Evolutionary conservation across 2,113 vertebrate genomes (phyloP).

Genomic region (Climacteris rufus): DNA sequence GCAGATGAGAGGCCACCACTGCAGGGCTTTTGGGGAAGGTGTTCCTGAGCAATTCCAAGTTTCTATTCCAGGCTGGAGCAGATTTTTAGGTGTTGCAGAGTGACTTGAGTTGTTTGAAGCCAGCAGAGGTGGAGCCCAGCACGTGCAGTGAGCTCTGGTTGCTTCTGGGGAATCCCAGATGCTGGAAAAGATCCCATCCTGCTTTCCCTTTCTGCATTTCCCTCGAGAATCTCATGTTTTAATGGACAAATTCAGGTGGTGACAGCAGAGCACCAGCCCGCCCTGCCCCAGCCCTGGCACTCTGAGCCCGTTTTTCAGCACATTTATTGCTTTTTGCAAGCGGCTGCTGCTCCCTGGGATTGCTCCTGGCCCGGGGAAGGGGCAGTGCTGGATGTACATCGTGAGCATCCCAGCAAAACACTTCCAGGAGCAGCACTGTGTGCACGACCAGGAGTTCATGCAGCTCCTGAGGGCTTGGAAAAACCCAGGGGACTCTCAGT

Average conservation of each 20-base stretch:
- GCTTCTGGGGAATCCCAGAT: not conserved
- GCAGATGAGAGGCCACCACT: accelerated
- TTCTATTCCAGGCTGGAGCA: not conserved
- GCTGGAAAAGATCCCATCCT: not conserved
- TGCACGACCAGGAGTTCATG: not conserved
- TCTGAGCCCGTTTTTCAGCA: accelerated
- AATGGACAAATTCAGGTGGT: not conserved
- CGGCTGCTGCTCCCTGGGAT: not conserved
- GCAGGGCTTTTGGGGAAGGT: not conserved
- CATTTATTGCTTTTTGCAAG: not conserved
- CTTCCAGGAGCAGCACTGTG: too few species aligned
- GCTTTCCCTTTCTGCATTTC: not conserved
- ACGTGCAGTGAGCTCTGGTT: not conserved
- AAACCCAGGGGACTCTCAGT: accelerated
- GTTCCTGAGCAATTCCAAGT: not conserved
- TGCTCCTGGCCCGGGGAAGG: not conserved
- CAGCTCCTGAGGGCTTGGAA: not conserved
- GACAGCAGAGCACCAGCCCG: not conserved
- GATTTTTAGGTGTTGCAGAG: not conserved
- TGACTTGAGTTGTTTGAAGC: not conserved
- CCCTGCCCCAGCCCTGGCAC: not conserved
- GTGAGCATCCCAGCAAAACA: accelerated
- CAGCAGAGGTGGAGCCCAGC: not conserved
- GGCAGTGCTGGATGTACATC: too few species aligned
- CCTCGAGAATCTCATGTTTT: not conserved